These are phyloP conservation scores for Mya arenaria DNA, from an alignment of 1,140 invertebrate species.

Conservation along the genomic window DNA sequence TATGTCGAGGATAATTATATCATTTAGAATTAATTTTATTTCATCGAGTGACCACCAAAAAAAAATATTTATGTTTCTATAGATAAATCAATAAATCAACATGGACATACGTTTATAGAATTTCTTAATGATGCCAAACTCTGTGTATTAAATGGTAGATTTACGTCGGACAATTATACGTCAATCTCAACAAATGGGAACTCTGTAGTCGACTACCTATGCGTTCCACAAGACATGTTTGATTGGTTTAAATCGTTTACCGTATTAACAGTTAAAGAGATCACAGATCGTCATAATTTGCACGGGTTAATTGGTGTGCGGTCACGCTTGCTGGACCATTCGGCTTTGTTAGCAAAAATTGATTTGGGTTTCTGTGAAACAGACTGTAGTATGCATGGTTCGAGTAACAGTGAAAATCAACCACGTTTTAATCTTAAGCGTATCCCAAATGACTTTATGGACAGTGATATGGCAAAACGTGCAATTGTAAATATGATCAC, in stretches of 20 bases:
- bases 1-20: too few relatives aligned
- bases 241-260: background rate
- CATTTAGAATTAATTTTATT: too few relatives aligned
- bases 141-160: conserved; percentile 29
- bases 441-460: conserved; percentile 2
- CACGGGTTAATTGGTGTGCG: conserved; percentile 17
- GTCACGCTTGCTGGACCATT: conserved; percentile 18
- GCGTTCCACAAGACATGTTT: conserved; percentile 15
- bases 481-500: conserved; percentile 8
- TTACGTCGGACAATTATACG: background rate
- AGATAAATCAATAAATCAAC: conserved; percentile 13
- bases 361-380: background rate
- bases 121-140: conserved; percentile 32
- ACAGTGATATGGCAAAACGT: background rate
- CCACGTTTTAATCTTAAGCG: background rate
- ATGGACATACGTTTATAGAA: background rate
- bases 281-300: background rate
- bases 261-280: background rate
- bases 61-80: too few relatives aligned
- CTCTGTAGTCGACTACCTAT: conserved; percentile 45
- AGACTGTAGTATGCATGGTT: background rate
- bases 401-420: background rate
- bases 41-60: too few relatives aligned
- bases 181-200: background rate
- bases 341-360: background rate